Percentiles rank a stretch among this genome's conserved stretches.
phyloP scores from a whole-genome alignment of 2,113 vertebrate genomes.

The Smithornis capensis region DNA sequence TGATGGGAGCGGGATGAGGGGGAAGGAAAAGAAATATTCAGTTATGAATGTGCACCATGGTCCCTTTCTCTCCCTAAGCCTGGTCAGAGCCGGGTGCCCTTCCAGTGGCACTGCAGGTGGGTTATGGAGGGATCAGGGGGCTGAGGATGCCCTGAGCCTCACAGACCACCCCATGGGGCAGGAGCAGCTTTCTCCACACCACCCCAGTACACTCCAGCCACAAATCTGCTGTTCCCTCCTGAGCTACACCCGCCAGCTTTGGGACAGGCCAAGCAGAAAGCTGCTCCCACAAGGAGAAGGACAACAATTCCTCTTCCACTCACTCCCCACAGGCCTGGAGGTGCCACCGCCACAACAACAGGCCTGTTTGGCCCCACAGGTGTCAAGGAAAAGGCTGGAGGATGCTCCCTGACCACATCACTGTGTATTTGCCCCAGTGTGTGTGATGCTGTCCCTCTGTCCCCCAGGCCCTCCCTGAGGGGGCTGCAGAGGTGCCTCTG shows the following conservation, averaged over 20 bases:
- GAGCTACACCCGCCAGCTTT: not conserved
- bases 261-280: not conserved
- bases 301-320: fast-evolving
- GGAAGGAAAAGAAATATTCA: not conserved
- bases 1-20: not conserved
- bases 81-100: fast-evolving
- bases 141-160: not conserved
- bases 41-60: fast-evolving
- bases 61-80: not conserved
- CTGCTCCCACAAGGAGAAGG: not conserved
- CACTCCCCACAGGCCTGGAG: not conserved
- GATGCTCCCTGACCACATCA: not conserved
- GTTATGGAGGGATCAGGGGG: not conserved
- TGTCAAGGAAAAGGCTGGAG: not conserved
- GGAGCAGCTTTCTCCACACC: not conserved
- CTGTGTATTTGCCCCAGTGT: not conserved
- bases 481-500: not conserved
- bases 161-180: fast-evolving
- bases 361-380: not conserved
- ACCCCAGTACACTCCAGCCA: not conserved
- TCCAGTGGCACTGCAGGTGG: not conserved
- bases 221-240: not conserved
- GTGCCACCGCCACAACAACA: not conserved
- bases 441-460: not conserved
- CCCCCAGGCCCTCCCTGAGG: not conserved